A percentile compares a stretch with the other conserved stretches of the same genome.
These are phyloP conservation scores for Erannis defoliaria DNA, from an alignment of 2,888 invertebrate species.

Conservation along the genomic window DNA sequence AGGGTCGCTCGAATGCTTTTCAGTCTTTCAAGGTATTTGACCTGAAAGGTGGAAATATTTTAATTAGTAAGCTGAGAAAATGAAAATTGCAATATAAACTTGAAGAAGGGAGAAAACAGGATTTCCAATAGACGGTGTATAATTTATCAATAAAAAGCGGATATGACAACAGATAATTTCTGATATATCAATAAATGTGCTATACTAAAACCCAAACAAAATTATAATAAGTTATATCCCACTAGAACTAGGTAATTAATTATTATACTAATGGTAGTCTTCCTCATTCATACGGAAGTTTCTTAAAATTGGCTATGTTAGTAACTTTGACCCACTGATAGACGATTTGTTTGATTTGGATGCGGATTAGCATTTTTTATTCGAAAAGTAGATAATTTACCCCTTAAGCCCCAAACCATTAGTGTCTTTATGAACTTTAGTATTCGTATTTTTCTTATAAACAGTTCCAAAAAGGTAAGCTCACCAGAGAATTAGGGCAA, in stretches of 20 bases:
- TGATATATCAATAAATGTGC: slow-evolving; percentile 8
- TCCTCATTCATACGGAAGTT: slow-evolving; percentile 3
- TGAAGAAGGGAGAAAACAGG: not conserved
- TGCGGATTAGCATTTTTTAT: no score
- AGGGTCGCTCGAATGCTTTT: slow-evolving; percentile 94
- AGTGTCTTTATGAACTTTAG: no score
- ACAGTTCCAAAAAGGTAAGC: slow-evolving; percentile 56
- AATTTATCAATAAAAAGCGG: slow-evolving; percentile 2
- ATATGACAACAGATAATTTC: slow-evolving; percentile 8
- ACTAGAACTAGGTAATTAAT: not conserved
- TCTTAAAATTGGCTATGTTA: not conserved
- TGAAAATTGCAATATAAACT: no score
- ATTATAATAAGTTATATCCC: not conserved
- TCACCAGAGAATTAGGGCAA: slow-evolving; percentile 92
- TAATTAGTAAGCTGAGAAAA: slow-evolving; percentile 17
- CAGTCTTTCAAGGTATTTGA: slow-evolving; percentile 94
- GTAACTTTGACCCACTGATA: slow-evolving; percentile 2
- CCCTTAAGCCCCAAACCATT: not conserved
- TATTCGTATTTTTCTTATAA: not conserved
- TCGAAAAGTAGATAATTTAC: no score
- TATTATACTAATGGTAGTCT: not conserved
- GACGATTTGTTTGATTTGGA: not conserved
- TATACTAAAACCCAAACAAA: slow-evolving; percentile 14
- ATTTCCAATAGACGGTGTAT: not conserved
- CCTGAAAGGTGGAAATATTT: slow-evolving; percentile 82